Conservation (phyloP, 2,113 vertebrate genomes). For the Paedocypris sp. region DNA sequence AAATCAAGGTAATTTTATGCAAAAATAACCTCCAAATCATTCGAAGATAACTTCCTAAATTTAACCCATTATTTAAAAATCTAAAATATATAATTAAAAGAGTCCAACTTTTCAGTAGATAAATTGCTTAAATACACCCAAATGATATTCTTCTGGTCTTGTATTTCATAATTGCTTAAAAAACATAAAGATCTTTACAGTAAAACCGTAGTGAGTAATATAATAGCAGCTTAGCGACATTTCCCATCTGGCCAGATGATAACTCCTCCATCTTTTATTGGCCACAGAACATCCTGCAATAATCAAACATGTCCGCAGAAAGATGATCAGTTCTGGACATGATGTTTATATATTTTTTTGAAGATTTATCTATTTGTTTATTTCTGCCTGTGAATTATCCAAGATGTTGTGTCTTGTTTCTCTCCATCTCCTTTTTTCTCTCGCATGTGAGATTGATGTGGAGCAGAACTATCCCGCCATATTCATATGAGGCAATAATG, state of each 20-base stretch:
- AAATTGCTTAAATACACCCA: too few species aligned
- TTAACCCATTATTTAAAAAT: too few species aligned
- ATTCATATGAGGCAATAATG: not conserved
- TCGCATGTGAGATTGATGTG: not conserved
- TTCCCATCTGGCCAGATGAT: conserved; percentile 12
- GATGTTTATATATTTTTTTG: not conserved
- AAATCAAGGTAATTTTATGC: too few species aligned
- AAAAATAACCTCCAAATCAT: too few species aligned
- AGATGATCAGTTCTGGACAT: not conserved
- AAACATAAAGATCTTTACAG: not conserved
- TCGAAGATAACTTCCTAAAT: too few species aligned
- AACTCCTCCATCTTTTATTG: not conserved
- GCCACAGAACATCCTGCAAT: not conserved
- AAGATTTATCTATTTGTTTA: too few species aligned
- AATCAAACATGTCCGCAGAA: not conserved
- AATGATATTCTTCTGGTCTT: too few species aligned
- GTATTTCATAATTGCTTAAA: not conserved
- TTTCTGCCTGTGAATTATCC: not conserved
- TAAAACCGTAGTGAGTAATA: not conserved
- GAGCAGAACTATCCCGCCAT: not conserved
- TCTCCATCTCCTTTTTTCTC: not conserved
- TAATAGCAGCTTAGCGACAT: not conserved
- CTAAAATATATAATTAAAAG: too few species aligned
- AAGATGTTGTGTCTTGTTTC: not conserved
- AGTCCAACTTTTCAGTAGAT: too few species aligned